These are phyloP conservation scores for Wasmannia auropunctata DNA, from an alignment of 1,140 invertebrate species.

Conservation along the genomic window DNA sequence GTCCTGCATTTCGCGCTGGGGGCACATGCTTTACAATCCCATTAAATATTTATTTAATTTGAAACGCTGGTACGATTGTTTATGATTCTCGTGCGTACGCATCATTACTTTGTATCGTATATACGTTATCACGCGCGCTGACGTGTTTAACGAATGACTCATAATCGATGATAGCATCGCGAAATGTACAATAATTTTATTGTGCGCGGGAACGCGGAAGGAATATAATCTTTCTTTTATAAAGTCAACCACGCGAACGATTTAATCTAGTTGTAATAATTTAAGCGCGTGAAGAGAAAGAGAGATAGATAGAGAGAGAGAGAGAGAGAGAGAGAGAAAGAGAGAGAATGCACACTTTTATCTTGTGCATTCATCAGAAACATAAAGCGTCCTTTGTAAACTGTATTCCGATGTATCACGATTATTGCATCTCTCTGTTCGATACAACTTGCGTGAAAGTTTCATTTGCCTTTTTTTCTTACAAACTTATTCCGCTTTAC, in stretches of 20 bases:
- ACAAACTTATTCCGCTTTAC: not conserved
- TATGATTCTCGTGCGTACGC: not conserved
- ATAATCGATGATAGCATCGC: not conserved
- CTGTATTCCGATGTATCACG: not conserved
- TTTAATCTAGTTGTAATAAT: not conserved
- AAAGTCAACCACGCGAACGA: too few species aligned
- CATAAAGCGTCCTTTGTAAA: not conserved
- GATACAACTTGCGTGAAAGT: not conserved
- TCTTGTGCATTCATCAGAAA: not conserved
- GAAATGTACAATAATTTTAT: not conserved
- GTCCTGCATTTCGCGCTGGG: slow-evolving; percentile 16
- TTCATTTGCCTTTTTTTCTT: not conserved
- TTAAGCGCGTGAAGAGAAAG: not conserved
- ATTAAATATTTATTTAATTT: slow-evolving; percentile 55
- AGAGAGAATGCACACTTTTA: not conserved
- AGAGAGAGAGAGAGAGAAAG: not conserved
- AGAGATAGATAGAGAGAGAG: not conserved
- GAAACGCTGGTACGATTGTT: slow-evolving; percentile 15
- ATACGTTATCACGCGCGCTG: not conserved
- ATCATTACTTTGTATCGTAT: not conserved
- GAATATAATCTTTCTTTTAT: not conserved
- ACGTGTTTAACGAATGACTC: not conserved
- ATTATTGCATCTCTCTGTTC: not conserved
- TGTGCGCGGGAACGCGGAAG: too few species aligned
- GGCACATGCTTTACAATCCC: not conserved